A percentile compares a stretch with the other conserved stretches of the same genome.
phyloP scores from a whole-genome alignment of 2,797 vertebrate species.

The Chaetodon trifasciatus region DNA sequence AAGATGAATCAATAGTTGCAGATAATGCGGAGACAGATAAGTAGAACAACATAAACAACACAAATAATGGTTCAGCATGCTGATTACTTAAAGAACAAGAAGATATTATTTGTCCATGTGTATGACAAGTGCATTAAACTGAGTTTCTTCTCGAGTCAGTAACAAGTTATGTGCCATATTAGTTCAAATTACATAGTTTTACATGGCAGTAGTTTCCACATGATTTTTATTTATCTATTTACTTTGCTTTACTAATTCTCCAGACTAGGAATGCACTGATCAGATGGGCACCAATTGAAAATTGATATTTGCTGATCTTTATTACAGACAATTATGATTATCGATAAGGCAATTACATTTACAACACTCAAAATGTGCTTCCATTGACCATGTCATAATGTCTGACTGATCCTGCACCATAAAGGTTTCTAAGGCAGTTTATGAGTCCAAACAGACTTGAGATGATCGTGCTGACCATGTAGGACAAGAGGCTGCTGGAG shows the following conservation, averaged over 20 bases:
- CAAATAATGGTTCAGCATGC: not conserved
- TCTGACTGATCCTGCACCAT: not conserved
- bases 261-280: no score
- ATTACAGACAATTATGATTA: not conserved
- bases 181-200: slow-evolving; percentile 1
- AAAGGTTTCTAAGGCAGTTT: not conserved
- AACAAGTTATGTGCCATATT: not conserved
- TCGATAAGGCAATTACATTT: not conserved
- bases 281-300: not conserved
- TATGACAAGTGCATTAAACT: not conserved
- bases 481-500: not conserved
- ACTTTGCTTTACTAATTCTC: no score
- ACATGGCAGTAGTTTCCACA: not conserved
- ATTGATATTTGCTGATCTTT: not conserved
- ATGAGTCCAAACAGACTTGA: not conserved
- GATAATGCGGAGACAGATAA: not conserved
- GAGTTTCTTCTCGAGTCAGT: not conserved
- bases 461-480: not conserved
- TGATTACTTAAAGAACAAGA: not conserved
- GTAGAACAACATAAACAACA: not conserved
- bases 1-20: not conserved
- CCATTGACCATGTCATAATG: not conserved
- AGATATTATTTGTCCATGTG: not conserved
- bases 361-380: not conserved
- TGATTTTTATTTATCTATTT: not conserved